Evolutionary conservation across 2,797 vertebrate genomes (phyloP).

Genomic region (Sebastes ruberrimus): DNA sequence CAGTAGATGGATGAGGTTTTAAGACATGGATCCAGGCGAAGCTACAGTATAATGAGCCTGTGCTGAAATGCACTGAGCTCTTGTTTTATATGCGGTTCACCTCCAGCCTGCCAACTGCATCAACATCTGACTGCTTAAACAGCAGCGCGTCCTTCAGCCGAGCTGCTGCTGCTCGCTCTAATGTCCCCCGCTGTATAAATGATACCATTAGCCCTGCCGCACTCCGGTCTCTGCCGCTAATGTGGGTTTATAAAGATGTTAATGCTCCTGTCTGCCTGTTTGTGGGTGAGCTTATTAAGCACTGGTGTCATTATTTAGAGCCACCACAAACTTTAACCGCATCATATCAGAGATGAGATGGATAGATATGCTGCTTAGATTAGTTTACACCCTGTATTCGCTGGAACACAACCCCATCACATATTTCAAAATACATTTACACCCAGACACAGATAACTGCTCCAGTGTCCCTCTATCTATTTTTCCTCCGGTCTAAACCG

Average conservation of each 20-base stretch:
- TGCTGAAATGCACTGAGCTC: conserved; percentile 31
- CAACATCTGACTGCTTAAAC: conserved; percentile 38
- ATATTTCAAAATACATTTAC: not conserved
- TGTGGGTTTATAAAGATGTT: conserved; percentile 23
- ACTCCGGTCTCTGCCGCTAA: conserved; percentile 20
- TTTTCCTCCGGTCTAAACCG: not conserved
- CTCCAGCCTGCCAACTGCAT: conserved; percentile 27
- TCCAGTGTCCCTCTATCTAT: not conserved
- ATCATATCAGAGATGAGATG: not conserved
- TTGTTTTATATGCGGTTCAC: conserved; percentile 58
- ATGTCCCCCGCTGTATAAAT: conserved; percentile 37
- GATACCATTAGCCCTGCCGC: conserved; percentile 26
- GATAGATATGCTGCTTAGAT: not conserved
- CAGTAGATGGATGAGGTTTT: not conserved
- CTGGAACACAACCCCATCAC: not conserved
- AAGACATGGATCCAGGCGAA: conserved; percentile 1
- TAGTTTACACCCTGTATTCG: not conserved
- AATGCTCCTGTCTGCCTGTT: conserved; percentile 3
- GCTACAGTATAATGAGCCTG: conserved; percentile 7
- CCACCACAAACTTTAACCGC: not conserved
- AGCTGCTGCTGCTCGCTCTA: conserved; percentile 23
- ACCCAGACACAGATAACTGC: no score
- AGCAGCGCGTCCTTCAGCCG: conserved; percentile 52
- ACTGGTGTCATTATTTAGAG: not conserved
- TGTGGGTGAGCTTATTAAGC: conserved; percentile 1